Evolutionary conservation across 2,888 invertebrate species (phyloP).

Genomic region (Mythimna impura): DNA sequence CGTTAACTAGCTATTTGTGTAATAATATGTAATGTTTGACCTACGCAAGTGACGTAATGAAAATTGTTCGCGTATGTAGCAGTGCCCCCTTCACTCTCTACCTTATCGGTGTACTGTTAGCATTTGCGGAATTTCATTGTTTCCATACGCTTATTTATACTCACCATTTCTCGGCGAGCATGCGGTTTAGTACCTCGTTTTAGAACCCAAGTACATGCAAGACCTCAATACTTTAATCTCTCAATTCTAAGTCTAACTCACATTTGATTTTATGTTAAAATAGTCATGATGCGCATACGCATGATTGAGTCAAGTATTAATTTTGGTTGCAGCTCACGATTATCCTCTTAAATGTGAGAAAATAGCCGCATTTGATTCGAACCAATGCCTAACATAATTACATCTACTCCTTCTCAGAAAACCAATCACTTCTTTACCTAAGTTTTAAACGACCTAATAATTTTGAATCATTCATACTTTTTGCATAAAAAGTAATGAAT

Average conservation of each 20-base stretch:
- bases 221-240: slow-evolving; percentile 33
- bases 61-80: slow-evolving; percentile 56
- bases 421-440: slow-evolving; percentile 23
- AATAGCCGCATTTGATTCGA: slow-evolving; percentile 2
- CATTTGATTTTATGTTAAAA: slow-evolving; percentile 13
- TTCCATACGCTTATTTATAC: slow-evolving; percentile 69
- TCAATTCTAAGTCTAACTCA: slow-evolving; percentile 13
- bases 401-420: slow-evolving; percentile 49
- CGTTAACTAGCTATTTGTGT: slow-evolving; percentile 49
- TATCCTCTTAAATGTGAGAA: slow-evolving; percentile 31
- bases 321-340: slow-evolving; percentile 20
- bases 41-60: slow-evolving; percentile 64
- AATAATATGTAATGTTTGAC: slow-evolving; percentile 59
- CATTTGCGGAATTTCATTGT: slow-evolving; percentile 70
- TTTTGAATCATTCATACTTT: slow-evolving; percentile 24
- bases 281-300: slow-evolving; percentile 7
- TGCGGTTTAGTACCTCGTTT: slow-evolving; percentile 65
- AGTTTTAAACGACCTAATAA: slow-evolving; percentile 16
- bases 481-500: slow-evolving; percentile 19
- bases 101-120: slow-evolving; percentile 66
- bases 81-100: slow-evolving; percentile 64
- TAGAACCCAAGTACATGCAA: slow-evolving; percentile 10
- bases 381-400: slow-evolving; percentile 12
- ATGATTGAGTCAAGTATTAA: background rate
- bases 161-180: slow-evolving; percentile 69